Evolutionary conservation across 2,888 invertebrate genomes (phyloP), one percentile per base, ranked within the genome.

Genomic region (Carterocephalus palaemon): DNA sequence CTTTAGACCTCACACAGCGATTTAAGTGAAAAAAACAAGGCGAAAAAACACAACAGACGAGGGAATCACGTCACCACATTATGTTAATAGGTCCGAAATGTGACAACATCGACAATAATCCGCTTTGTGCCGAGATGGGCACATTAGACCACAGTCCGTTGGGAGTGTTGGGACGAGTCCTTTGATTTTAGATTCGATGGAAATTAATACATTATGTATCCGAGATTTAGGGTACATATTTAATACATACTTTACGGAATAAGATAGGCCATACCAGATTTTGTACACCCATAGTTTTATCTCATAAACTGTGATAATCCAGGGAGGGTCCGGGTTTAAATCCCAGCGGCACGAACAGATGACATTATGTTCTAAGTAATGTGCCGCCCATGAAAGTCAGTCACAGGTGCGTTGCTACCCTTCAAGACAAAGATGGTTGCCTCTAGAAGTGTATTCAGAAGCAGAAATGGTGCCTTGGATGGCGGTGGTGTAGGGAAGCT

Each of bases 41-140:
- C 52, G 46, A 62, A 62, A 74, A 72, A 73, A 73, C 66, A 59
- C 53, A 57, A n/a, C 53, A 66, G 73, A 76, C 73, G 74, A 74
- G 73, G 61, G 64, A 73, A 78, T 71, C 70, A 68, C 72, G 73
- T 78, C 78, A 75, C 61, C 74, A 67, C 68, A 82, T 83, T 83
- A 85, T 80, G 81, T 64, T 85, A 84, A 84, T 81, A 77, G 71
- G 59, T 60, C 55, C 42, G 63, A 70, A 73, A 81, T 82, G 80
- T 82, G 81, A 83, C 81, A 78, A 76, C 80, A 78, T 70, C 55
- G 67, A 65, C 67, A 64, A 72, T 85, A 86, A 86, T 84, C 85
- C 84, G 68, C 85, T 84, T 86, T 84, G 76, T 78, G n/a, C 74
- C 78, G 63, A 56, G 73, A 75, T 73, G 72, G 75, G 58, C 67